Evolutionary conservation across 2,797 vertebrate genomes (phyloP).

Genomic region (Halcyon badia): DNA sequence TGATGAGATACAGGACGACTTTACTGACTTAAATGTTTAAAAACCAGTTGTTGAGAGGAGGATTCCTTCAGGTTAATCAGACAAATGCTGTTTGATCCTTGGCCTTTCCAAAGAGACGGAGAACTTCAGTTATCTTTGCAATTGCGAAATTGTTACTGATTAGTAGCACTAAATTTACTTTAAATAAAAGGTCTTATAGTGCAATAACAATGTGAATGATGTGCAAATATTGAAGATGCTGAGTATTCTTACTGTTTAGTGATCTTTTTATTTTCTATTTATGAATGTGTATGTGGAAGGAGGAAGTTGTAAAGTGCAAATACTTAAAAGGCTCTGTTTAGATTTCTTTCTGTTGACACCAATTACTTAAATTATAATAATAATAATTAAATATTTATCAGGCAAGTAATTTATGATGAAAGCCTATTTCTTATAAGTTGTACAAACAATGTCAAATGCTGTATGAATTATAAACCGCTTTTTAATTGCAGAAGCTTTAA

Average conservation of each 20-base stretch:
- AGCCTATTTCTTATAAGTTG: neutral
- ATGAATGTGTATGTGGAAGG: neutral
- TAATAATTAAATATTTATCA: constrained; percentile 30
- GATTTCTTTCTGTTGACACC: neutral
- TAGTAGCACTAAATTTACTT: neutral
- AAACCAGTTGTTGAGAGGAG: neutral
- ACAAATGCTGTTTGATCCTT: neutral
- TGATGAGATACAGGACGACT: neutral
- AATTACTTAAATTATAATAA: neutral
- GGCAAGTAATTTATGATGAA: neutral
- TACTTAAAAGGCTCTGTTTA: neutral
- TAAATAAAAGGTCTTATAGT: neutral
- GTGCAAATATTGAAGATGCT: neutral
- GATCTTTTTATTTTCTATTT: neutral
- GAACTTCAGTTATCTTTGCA: neutral
- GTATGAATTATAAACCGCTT: neutral
- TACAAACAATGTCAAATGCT: neutral
- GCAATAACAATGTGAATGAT: constrained; percentile 5
- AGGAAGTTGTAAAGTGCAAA: neutral
- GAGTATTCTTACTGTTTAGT: neutral
- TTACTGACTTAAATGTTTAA: neutral
- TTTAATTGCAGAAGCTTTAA: neutral
- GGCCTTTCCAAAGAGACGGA: neutral
- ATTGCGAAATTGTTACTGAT: neutral
- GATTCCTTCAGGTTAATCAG: neutral